Evolutionary conservation across 2,888 invertebrate genomes (phyloP).

Genomic region (Criorhina ranunculi): DNA sequence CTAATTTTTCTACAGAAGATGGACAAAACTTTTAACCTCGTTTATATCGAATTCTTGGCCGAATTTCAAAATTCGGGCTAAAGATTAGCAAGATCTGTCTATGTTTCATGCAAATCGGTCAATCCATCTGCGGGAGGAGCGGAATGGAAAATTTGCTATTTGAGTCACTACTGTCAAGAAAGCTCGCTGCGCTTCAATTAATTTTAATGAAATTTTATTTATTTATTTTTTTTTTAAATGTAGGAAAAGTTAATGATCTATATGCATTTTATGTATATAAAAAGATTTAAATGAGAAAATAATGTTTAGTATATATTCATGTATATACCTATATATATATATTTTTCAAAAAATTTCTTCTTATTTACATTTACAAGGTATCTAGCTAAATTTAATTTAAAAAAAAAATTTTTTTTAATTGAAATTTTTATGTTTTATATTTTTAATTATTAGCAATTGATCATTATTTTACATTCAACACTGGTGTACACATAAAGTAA

Average conservation of each 20-base stretch:
- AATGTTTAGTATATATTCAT: conserved; percentile 31
- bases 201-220: conserved; percentile 45
- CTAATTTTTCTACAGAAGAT: no score
- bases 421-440: conserved; percentile 6
- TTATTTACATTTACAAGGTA: conserved; percentile 73
- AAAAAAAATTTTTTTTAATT: conserved; percentile 8
- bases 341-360: conserved; percentile 60
- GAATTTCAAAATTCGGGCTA: no score
- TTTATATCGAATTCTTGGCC: no score
- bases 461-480: conserved; percentile 63
- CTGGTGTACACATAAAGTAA: conserved; percentile 65
- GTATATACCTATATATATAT: conserved; percentile 21
- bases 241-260: conserved; percentile 64
- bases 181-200: conserved; percentile 51
- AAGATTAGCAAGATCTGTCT: no score
- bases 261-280: conserved; percentile 61
- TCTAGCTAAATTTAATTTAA: conserved; percentile 56
- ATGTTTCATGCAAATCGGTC: no score
- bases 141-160: no score
- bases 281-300: conserved; percentile 75
- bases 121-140: no score
- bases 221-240: conserved; percentile 46
- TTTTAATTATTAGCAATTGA: conserved; percentile 65
- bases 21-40: no score
- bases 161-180: no score